Base-by-base conservation (phyloP, 2,888 invertebrate species). In the Tenthredo livida region DNA sequence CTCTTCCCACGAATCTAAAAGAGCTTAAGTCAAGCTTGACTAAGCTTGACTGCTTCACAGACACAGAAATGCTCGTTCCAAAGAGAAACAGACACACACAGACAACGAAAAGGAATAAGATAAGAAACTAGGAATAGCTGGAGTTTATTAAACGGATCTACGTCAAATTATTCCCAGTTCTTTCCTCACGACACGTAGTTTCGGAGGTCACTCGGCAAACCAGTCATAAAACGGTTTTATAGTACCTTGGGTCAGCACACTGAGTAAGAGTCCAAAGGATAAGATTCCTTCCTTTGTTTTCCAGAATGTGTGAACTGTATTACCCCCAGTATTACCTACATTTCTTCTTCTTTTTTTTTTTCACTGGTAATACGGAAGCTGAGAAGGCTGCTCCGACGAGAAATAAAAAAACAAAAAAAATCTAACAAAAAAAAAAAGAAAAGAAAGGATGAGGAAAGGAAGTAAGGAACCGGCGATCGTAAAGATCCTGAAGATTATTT, bases 11-110 rank as follows among this genome's bases (percentile, higher is more conserved):
- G 50, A 43, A 80, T 85, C 50, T 78, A 5, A 58, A 29, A 78
- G 33, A 72, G 65, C 58, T 10, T n/a, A 65, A 86, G 80, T 83
- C 84, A 72, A 80, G 84, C 78, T 78, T 21, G 33, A 54, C n/a
- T 33, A 72, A 80, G 84, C 78, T 78, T 21, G 33, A 54, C n/a
- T 33, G 78, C 9, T 58, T 78, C 25, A 33, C 15, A 89, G 89
- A 90, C 90, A 91, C 89, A 89, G 90, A 90, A 91, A 90, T 88
- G 90, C 90, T 91, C 90, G 89, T 89, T 89, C 89, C 90, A 90
- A 90, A 90, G 90, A 90, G 90, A 88, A 85, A 37, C 84, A 85
- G 25, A 43, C 58, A 7, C n/a, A n/a, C 29, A 29, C 29, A 29
- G 2, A 29, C 21, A n/a, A 17, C 50, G n/a, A 0, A 75, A 0